Evolutionary conservation across 1,140 invertebrate species (phyloP).

Genomic region (Lucilia cuprina): DNA sequence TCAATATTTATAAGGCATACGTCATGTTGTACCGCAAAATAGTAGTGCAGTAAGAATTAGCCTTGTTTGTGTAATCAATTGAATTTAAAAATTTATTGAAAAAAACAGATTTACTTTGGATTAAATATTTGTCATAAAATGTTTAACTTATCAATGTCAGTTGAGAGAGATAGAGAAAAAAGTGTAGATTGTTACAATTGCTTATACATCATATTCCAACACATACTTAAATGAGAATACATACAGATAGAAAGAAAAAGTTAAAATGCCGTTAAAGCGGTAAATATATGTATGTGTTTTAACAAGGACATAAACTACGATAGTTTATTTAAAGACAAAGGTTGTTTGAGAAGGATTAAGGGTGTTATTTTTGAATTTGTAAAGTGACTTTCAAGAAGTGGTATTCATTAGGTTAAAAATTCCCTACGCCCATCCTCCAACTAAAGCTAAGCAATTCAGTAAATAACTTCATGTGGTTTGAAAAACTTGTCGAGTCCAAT

Average conservation of each 20-base stretch:
- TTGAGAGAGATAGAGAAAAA: not conserved
- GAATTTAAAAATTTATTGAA: not conserved
- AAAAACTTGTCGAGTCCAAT: too few species aligned
- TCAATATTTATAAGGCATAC: not conserved
- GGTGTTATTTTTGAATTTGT: too few species aligned
- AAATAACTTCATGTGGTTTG: too few species aligned
- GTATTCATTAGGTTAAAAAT: too few species aligned
- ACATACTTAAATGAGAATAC: not conserved
- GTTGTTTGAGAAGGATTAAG: not conserved
- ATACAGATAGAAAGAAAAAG: not conserved
- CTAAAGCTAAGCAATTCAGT: too few species aligned
- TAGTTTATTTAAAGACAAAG: not conserved
- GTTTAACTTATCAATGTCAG: not conserved
- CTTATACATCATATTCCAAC: not conserved
- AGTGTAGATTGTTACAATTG: not conserved
- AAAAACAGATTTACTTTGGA: not conserved
- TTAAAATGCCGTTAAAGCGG: not conserved
- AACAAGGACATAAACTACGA: slow-evolving; percentile 7
- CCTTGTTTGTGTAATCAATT: not conserved
- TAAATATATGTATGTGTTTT: not conserved
- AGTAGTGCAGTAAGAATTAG: not conserved
- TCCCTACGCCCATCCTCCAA: too few species aligned
- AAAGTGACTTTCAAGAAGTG: too few species aligned
- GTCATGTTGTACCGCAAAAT: not conserved
- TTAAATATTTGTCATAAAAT: not conserved